A percentile compares a stretch with the other conserved stretches of the same genome.
Conservation (phyloP, 2,797 vertebrate species). For the Strix occidentalis region DNA sequence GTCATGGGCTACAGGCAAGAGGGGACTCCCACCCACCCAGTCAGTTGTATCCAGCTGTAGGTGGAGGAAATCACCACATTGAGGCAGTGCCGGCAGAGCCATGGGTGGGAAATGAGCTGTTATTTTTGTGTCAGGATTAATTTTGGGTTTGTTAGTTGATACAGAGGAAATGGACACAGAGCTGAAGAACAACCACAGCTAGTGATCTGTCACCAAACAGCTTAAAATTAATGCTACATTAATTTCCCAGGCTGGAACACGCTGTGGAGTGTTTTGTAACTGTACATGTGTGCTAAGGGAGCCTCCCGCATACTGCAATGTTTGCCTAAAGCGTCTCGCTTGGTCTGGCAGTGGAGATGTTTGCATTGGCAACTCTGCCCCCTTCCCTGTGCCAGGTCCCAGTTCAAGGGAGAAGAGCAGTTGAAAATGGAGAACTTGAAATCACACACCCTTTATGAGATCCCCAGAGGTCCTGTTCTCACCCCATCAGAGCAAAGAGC, state of each 20-base stretch:
- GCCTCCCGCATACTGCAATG: background rate
- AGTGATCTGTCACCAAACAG: background rate
- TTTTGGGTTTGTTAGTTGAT: background rate
- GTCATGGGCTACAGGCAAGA: background rate
- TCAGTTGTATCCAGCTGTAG: background rate
- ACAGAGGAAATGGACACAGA: background rate
- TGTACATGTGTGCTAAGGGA: background rate
- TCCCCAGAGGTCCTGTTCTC: background rate
- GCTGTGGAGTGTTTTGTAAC: background rate
- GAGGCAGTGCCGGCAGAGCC: background rate
- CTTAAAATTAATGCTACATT: background rate
- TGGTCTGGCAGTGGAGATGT: background rate
- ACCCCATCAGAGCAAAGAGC: background rate
- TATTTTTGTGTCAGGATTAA: background rate
- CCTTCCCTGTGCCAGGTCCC: background rate
- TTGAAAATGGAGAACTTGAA: background rate
- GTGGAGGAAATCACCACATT: background rate
- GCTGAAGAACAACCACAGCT: background rate
- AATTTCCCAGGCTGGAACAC: background rate
- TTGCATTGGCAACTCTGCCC: background rate
- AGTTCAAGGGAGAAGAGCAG: background rate
- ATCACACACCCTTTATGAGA: background rate
- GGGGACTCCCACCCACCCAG: background rate
- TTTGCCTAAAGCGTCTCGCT: background rate
- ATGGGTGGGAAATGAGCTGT: background rate